Conservation (phyloP, 2,113 vertebrate species). For the Barbus barbus region DNA sequence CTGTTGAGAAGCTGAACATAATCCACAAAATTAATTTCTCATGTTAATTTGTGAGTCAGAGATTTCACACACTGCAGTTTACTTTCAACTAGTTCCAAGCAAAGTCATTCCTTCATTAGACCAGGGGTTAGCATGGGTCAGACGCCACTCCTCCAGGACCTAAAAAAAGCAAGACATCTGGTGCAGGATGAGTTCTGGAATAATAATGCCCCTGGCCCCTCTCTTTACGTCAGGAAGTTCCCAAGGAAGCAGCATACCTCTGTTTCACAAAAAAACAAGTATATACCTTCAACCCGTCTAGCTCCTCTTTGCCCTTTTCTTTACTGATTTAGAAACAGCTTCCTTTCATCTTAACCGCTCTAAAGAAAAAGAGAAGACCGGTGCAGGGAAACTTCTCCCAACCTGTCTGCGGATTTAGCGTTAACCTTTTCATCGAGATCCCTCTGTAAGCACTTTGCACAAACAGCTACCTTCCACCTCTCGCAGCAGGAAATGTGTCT, state of each 20-base stretch:
- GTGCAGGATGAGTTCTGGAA: conserved; percentile 78
- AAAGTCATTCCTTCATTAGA: conserved; percentile 85
- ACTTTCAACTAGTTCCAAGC: conserved; percentile 39
- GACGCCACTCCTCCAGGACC: conserved; percentile 76
- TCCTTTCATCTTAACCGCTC: background rate
- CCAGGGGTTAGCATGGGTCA: conserved; percentile 80
- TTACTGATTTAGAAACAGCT: background rate
- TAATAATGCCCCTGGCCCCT: conserved; percentile 72
- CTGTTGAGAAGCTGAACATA: background rate
- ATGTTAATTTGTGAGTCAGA: background rate
- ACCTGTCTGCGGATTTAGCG: conserved; percentile 73
- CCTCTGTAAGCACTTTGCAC: conserved; percentile 64
- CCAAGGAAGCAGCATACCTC: conserved; percentile 59
- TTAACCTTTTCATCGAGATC: conserved; percentile 76
- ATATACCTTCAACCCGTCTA: conserved; percentile 70
- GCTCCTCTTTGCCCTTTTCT: conserved; percentile 25
- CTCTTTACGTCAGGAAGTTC: conserved; percentile 73
- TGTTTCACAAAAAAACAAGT: conserved; percentile 71
- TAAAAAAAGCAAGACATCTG: conserved; percentile 83
- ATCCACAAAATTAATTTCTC: conserved; percentile 1
- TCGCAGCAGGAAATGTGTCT: conserved; percentile 43
- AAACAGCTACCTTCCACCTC: conserved; percentile 50
- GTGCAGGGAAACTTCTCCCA: background rate
- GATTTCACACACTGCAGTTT: conserved; percentile 31
- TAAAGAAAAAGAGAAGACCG: background rate